phyloP scores from a whole-genome alignment of 2,888 invertebrate species.

The Conistra vaccinii region DNA sequence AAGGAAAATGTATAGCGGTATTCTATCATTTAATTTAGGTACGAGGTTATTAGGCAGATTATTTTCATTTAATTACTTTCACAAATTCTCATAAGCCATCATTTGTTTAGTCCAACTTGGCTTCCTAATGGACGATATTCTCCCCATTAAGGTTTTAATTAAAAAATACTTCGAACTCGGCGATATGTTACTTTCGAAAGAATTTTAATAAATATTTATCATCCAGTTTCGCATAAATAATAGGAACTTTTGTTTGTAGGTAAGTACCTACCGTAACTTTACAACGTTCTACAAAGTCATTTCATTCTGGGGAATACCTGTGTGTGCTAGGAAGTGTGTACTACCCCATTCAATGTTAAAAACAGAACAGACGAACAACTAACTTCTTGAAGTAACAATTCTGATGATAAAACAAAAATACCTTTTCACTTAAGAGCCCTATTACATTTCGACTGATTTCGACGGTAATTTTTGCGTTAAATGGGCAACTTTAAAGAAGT shows the following conservation, averaged over 20 bases:
- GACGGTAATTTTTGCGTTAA: too few species aligned
- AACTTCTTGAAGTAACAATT: background rate
- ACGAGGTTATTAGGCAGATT: constrained; percentile 10
- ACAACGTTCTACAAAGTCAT: constrained; percentile 1
- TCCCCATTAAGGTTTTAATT: constrained; percentile 50
- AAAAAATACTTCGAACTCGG: constrained; percentile 48
- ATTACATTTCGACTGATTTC: too few species aligned
- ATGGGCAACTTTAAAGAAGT: too few species aligned
- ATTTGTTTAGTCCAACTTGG: constrained; percentile 36
- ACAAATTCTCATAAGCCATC: constrained; percentile 26
- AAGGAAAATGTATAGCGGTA: constrained; percentile 1
- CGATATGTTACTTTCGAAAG: constrained; percentile 39
- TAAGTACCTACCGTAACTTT: background rate
- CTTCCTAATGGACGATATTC: constrained; percentile 38
- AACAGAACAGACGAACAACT: background rate
- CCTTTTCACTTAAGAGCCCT: background rate
- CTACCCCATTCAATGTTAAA: constrained; percentile 3
- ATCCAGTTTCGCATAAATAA: constrained; percentile 24
- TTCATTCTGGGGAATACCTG: constrained; percentile 15
- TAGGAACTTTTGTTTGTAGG: constrained; percentile 3
- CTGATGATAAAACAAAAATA: constrained; percentile 3
- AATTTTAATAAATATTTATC: constrained; percentile 54
- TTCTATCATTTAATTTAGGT: constrained; percentile 22
- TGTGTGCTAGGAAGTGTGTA: constrained; percentile 1
- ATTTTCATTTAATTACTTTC: constrained; percentile 41